A percentile compares a stretch with the other conserved stretches of the same genome.
These are phyloP conservation scores for Helicoverpa zea DNA, from an alignment of 1,140 invertebrate species.

Conservation along the genomic window DNA sequence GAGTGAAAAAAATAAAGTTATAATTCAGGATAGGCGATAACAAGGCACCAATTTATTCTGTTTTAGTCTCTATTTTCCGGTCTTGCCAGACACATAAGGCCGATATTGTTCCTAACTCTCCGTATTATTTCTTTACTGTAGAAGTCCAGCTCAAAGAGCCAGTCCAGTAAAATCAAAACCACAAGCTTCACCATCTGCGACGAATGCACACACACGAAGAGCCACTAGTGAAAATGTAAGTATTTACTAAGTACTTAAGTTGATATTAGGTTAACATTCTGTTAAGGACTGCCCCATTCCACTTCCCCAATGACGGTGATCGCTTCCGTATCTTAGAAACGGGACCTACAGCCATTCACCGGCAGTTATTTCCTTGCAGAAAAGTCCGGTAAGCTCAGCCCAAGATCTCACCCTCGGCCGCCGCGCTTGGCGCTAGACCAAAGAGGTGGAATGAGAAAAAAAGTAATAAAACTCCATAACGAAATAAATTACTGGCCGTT, in stretches of 20 bases:
- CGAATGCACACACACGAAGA: constrained; percentile 59
- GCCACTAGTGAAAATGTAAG: constrained; percentile 71
- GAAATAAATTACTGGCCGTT: constrained; percentile 7
- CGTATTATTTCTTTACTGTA: constrained; percentile 52
- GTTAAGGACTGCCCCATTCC: too few relatives aligned
- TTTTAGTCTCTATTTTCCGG: background rate
- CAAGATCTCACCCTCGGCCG: background rate
- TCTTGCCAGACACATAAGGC: background rate
- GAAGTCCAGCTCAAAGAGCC: constrained; percentile 64
- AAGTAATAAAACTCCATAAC: background rate
- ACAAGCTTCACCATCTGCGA: constrained; percentile 45
- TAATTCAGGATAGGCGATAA: background rate
- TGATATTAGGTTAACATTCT: too few relatives aligned
- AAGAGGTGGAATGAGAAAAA: constrained; percentile 13
- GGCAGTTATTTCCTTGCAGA: constrained; percentile 4
- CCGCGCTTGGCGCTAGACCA: constrained; percentile 5
- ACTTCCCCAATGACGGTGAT: background rate
- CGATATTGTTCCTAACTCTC: background rate
- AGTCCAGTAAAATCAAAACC: constrained; percentile 68
- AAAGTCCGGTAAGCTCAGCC: background rate
- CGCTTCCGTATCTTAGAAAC: background rate
- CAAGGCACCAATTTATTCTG: background rate
- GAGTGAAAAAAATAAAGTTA: too few relatives aligned
- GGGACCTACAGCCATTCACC: background rate
- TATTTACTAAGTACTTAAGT: background rate